Evolutionary conservation across 1,140 invertebrate genomes (phyloP).

Genomic region (Calephelis virginiensis): DNA sequence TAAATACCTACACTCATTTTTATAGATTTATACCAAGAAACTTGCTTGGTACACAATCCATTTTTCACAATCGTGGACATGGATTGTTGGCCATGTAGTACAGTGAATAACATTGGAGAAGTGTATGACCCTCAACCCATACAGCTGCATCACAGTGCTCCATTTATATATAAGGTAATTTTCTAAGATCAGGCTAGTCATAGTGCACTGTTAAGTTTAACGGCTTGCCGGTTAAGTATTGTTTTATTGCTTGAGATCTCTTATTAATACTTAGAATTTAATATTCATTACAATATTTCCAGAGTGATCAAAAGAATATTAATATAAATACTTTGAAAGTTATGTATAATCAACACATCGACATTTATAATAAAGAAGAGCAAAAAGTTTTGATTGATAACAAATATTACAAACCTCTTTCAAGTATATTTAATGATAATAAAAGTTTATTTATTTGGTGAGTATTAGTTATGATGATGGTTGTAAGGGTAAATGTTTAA

Average conservation of each 20-base stretch:
- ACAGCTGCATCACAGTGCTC: constrained; percentile 54
- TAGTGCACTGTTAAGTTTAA: too few species aligned
- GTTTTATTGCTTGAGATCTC: too few species aligned
- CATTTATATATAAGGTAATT: constrained; percentile 69
- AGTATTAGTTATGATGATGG: constrained; percentile 18
- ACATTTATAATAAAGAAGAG: constrained; percentile 78
- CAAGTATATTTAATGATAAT: constrained; percentile 46
- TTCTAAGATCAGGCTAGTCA: too few species aligned
- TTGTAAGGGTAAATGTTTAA: too few species aligned
- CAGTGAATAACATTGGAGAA: constrained; percentile 79
- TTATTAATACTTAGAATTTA: too few species aligned
- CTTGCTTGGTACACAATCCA: constrained; percentile 87
- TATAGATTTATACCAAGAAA: constrained; percentile 88
- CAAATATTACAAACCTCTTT: constrained; percentile 47
- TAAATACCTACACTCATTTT: constrained; percentile 29
- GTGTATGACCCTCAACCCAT: constrained; percentile 67
- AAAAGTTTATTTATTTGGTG: constrained; percentile 55
- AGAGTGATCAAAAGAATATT: constrained; percentile 55
- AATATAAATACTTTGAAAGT: constrained; percentile 40
- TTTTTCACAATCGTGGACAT: constrained; percentile 85
- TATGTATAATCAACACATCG: constrained; percentile 47
- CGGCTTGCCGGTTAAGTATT: too few species aligned
- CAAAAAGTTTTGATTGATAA: constrained; percentile 78
- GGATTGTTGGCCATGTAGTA: constrained; percentile 88
- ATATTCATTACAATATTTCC: constrained; percentile 30